phyloP scores from a whole-genome alignment of 2,888 invertebrate genomes.

The Drosophila prostipennis region DNA sequence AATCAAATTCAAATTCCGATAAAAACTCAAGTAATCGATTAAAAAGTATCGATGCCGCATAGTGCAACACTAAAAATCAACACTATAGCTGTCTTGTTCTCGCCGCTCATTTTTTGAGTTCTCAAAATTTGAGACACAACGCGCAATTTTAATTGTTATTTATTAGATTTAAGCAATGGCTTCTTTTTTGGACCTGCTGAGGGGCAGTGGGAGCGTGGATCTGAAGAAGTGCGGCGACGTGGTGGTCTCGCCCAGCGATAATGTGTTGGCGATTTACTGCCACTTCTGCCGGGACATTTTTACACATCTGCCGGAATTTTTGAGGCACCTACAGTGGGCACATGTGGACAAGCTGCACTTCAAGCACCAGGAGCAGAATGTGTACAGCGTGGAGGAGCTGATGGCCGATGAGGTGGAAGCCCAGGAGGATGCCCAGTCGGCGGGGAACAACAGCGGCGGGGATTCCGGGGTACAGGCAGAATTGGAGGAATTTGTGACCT shows the following conservation, averaged over 20 bases:
- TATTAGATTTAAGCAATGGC: constrained; percentile 52
- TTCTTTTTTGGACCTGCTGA: constrained; percentile 23
- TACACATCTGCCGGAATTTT: constrained; percentile 51
- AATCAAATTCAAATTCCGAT: constrained; percentile 10
- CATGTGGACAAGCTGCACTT: constrained; percentile 61
- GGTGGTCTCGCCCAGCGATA: constrained; percentile 57
- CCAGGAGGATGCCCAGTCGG: neutral
- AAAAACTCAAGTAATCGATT: neutral
- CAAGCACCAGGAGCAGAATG: constrained; percentile 36
- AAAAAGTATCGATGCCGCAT: neutral
- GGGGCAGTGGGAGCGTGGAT: constrained; percentile 24
- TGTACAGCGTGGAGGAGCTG: constrained; percentile 67
- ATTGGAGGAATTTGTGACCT: neutral
- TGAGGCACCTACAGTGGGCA: constrained; percentile 57
- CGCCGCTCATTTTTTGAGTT: neutral
- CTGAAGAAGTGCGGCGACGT: constrained; percentile 74
- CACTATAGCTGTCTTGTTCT: constrained; percentile 2
- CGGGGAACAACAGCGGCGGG: constrained; percentile 7
- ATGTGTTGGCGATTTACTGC: constrained; percentile 61
- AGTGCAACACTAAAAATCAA: neutral
- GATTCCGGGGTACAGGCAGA: constrained; percentile 26
- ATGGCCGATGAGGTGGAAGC: constrained; percentile 27
- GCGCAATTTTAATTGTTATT: constrained; percentile 19
- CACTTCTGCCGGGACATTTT: constrained; percentile 59
- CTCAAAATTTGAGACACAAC: neutral